Evolutionary conservation across 2,797 vertebrate genomes (phyloP).

Genomic region (Trachops cirrhosus): DNA sequence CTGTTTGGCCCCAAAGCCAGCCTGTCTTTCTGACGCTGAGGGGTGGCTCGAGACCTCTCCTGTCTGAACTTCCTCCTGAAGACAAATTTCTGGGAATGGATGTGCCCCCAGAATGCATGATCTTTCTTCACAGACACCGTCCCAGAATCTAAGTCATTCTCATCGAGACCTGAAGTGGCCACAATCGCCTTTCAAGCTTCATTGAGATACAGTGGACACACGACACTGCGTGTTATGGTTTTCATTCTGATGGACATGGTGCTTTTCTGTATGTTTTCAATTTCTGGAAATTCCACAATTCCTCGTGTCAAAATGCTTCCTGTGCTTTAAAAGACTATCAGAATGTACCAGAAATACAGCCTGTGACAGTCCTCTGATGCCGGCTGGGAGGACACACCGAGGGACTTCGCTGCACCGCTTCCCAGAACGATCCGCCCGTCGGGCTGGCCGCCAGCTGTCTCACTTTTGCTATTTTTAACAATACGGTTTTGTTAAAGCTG

Average conservation of each 20-base stretch:
- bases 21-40: neutral
- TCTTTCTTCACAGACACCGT: neutral
- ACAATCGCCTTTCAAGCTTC: neutral
- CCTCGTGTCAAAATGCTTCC: neutral
- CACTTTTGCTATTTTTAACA: conserved; percentile 45
- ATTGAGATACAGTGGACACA: neutral
- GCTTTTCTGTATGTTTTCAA: neutral
- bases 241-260: neutral
- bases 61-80: neutral
- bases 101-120: neutral
- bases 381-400: neutral
- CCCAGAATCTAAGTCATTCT: neutral
- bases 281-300: neutral
- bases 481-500: conserved; percentile 55
- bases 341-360: neutral
- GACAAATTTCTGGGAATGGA: neutral
- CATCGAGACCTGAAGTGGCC: neutral
- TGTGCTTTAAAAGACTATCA: neutral
- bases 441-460: conserved; percentile 20
- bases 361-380: neutral
- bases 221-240: neutral
- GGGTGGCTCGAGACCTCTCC: neutral
- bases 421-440: neutral
- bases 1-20: neutral
- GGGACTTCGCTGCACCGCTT: neutral